Evolutionary conservation across 2,797 vertebrate species (phyloP).

Genomic region (Molossus molossus): DNA sequence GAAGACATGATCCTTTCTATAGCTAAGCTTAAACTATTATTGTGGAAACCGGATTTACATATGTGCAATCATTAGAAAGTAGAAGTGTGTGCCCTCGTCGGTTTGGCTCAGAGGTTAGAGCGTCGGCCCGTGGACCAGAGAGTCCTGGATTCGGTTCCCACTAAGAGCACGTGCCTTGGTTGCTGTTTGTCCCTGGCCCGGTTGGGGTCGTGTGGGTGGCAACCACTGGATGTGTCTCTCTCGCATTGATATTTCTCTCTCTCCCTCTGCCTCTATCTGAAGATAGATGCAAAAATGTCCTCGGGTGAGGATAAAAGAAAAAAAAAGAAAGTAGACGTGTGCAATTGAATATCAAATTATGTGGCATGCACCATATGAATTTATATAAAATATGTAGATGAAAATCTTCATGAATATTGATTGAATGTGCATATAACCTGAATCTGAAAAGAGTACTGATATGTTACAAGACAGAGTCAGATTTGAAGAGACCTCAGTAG

Average conservation of each 20-base stretch:
- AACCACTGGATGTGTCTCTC: no score
- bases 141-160: no score
- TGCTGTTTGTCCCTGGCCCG: no score
- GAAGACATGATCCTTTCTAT: background rate
- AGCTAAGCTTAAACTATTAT: constrained; percentile 53
- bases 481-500: background rate
- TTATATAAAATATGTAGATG: constrained; percentile 2
- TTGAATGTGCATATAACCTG: background rate
- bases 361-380: background rate
- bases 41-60: constrained; percentile 20
- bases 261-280: no score
- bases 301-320: no score
- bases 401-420: constrained; percentile 8
- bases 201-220: no score
- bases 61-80: constrained; percentile 20
- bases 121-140: no score
- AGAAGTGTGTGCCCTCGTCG: background rate
- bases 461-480: background rate
- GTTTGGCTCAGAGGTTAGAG: no score
- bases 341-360: constrained; percentile 5
- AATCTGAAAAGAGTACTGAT: constrained; percentile 34
- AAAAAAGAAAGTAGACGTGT: background rate
- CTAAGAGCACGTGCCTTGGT: no score
- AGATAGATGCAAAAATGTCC: no score
- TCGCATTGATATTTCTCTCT: no score